These are phyloP conservation scores for Volucella inanis DNA, from an alignment of 2,888 invertebrate species.

Conservation along the genomic window DNA sequence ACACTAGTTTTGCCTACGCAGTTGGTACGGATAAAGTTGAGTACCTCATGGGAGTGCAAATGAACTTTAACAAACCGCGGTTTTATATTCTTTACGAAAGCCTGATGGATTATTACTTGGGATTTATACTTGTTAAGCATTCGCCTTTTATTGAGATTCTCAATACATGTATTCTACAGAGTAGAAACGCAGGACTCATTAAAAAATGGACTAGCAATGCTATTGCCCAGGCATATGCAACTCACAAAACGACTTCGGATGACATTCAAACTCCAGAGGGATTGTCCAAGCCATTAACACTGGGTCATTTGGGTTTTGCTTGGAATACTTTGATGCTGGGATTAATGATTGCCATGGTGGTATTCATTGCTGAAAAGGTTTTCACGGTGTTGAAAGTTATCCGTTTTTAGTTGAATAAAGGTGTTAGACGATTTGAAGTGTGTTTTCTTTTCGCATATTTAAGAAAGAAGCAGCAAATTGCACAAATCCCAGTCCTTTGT, in stretches of 20 bases:
- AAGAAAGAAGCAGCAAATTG: too few species aligned
- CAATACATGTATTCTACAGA: slow-evolving; percentile 12
- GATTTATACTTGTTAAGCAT: neutral
- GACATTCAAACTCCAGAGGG: neutral
- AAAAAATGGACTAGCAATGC: slow-evolving; percentile 36
- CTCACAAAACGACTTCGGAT: neutral
- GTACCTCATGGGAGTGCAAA: slow-evolving; percentile 19
- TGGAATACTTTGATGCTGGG: slow-evolving; percentile 40
- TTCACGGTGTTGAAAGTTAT: too few species aligned
- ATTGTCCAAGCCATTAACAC: slow-evolving; percentile 3
- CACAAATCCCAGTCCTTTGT: too few species aligned
- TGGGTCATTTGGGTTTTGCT: slow-evolving; percentile 28
- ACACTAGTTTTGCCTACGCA: slow-evolving; percentile 40
- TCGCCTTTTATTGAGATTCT: slow-evolving; percentile 50
- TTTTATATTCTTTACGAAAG: slow-evolving; percentile 26
- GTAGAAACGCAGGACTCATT: slow-evolving; percentile 27
- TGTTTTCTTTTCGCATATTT: too few species aligned
- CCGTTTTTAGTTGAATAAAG: too few species aligned
- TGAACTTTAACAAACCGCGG: neutral
- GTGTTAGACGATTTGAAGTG: too few species aligned
- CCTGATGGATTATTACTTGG: slow-evolving; percentile 7
- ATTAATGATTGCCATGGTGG: neutral
- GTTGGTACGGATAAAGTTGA: slow-evolving; percentile 14
- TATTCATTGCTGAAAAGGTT: slow-evolving; percentile 11
- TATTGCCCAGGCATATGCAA: neutral